Percentiles rank a stretch among this genome's conserved stretches.
phyloP scores from a whole-genome alignment of 1,140 invertebrate genomes.

The Oryctes rhinoceros region DNA sequence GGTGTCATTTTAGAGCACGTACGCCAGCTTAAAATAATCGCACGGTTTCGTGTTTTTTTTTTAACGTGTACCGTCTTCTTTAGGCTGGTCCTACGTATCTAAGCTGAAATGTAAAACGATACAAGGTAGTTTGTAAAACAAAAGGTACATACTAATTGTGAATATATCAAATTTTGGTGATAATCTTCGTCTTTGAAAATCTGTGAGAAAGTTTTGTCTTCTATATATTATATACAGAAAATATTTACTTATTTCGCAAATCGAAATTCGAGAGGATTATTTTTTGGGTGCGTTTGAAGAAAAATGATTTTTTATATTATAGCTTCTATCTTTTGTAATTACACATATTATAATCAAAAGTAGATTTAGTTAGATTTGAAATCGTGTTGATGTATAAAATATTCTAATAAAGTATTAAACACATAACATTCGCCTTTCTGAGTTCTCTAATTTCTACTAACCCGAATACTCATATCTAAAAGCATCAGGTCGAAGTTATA shows the following conservation, averaged over 20 bases:
- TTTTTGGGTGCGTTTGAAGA: neutral
- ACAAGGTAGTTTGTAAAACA: slow-evolving; percentile 16
- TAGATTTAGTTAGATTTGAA: slow-evolving; percentile 26
- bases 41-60: neutral
- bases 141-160: neutral
- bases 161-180: slow-evolving; percentile 31
- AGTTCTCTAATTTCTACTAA: too few species aligned
- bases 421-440: too few species aligned
- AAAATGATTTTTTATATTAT: slow-evolving; percentile 26
- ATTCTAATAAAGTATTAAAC: slow-evolving; percentile 25
- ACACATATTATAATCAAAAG: slow-evolving; percentile 24
- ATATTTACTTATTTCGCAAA: slow-evolving; percentile 29
- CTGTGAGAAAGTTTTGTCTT: neutral
- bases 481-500: too few species aligned
- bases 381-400: slow-evolving; percentile 35
- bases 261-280: slow-evolving; percentile 13
- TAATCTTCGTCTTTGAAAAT: neutral
- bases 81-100: neutral
- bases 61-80: neutral
- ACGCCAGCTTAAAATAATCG: neutral
- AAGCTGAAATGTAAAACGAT: neutral
- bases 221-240: slow-evolving; percentile 26
- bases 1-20: neutral
- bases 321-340: slow-evolving; percentile 26
- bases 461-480: too few species aligned